These are phyloP conservation scores for Tenebrio molitor DNA, from an alignment of 1,140 invertebrate species.

Conservation along the genomic window DNA sequence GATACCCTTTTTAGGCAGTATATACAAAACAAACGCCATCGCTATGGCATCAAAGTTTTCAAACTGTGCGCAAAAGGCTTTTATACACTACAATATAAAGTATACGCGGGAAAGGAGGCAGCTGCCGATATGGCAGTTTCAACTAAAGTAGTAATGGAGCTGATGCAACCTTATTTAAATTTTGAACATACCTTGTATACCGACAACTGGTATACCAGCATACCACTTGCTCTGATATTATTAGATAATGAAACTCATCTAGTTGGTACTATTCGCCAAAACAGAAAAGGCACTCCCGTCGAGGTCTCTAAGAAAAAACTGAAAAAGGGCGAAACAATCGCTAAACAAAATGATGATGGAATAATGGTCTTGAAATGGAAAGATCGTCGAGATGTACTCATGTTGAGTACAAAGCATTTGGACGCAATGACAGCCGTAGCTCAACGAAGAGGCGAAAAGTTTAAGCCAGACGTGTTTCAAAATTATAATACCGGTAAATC, in stretches of 20 bases:
- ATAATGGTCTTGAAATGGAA: conserved; percentile 67
- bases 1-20: too few relatives aligned
- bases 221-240: conserved; percentile 65
- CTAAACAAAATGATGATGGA: conserved; percentile 63
- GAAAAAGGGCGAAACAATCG: conserved; percentile 62
- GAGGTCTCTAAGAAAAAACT: conserved; percentile 63
- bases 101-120: too few relatives aligned
- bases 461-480: too few relatives aligned
- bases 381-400: conserved; percentile 48
- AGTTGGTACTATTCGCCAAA: conserved; percentile 66
- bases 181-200: conserved; percentile 47
- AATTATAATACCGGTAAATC: too few relatives aligned
- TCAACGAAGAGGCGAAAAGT: too few relatives aligned
- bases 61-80: too few relatives aligned
- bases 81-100: too few relatives aligned
- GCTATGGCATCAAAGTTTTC: too few relatives aligned
- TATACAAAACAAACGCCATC: too few relatives aligned
- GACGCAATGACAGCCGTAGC: conserved; percentile 47
- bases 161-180: too few relatives aligned
- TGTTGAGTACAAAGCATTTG: conserved; percentile 8
- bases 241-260: conserved; percentile 66
- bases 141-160: too few relatives aligned
- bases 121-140: too few relatives aligned
- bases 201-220: conserved; percentile 65
- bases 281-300: conserved; percentile 63